These are phyloP conservation scores for Catocala sponsa DNA, from an alignment of 2,888 invertebrate species.

Conservation along the genomic window DNA sequence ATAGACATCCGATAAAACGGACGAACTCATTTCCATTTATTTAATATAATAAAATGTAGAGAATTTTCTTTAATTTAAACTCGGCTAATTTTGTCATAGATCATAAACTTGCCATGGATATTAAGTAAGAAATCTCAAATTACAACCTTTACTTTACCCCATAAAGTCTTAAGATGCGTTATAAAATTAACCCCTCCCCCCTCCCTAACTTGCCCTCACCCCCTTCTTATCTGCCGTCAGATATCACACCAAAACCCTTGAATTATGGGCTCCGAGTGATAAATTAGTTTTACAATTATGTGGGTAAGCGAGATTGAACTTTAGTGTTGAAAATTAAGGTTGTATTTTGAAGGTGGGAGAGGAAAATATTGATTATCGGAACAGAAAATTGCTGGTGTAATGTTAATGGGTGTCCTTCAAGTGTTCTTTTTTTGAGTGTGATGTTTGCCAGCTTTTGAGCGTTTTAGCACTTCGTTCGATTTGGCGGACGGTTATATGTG, in stretches of 20 bases:
- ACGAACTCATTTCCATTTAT: no score
- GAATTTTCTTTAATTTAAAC: not conserved
- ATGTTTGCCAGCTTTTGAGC: no score
- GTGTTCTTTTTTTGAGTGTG: not conserved
- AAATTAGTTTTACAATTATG: constrained; percentile 46
- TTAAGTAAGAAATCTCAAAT: constrained; percentile 22
- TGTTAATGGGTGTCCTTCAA: constrained; percentile 9
- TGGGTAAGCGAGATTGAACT: constrained; percentile 9
- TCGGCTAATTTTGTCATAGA: not conserved
- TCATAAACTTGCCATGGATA: constrained; percentile 5
- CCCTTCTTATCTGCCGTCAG: constrained; percentile 49
- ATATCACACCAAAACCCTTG: constrained; percentile 54
- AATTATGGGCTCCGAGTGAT: constrained; percentile 61
- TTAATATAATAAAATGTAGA: no score
- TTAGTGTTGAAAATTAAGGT: constrained; percentile 1
- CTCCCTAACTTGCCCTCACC: constrained; percentile 9
- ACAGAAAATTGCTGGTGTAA: constrained; percentile 27
- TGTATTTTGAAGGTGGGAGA: constrained; percentile 7
- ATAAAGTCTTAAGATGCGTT: constrained; percentile 27
- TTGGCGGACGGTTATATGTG: no score
- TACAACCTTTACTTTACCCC: constrained; percentile 15
- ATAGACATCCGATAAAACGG: no score
- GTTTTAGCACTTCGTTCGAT: no score
- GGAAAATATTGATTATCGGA: constrained; percentile 35
- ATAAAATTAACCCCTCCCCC: constrained; percentile 32